Base-by-base conservation (phyloP, 1,140 invertebrate genomes). In the Heliconius hermathena region DNA sequence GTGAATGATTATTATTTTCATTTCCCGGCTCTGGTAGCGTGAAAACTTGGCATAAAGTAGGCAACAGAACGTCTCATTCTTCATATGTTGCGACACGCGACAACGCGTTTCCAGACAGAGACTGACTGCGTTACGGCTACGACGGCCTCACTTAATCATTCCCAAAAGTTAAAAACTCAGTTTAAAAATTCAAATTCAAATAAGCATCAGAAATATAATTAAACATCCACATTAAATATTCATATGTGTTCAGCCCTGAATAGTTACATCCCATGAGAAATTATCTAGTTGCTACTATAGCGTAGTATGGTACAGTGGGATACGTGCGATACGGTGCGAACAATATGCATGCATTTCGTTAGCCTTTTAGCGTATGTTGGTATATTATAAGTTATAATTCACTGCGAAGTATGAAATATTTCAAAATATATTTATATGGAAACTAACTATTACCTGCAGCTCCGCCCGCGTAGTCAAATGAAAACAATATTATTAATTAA, bases 241-340 rank as follows among this genome's bases (percentile, higher is more conserved):
- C 60, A 66, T 13, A 66, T 1, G 26, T 29, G 60, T 29, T 29
- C 60, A 66, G 3, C 60, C 60, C 60, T 66, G 73, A 74, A 71
- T 71, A 71, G 78, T 54, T 74, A 46, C 60, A 60, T 80, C 79
- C 79, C 79, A 8, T 9, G 79, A 80, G 79, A 80, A 80, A 80
- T 80, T 80, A 80, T 80, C 70, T 73, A 80, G 79, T 80, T 66
- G 60, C 26, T 29, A 16, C 60, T 66, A 66, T 66, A 66, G 9
- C 11, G 60, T 26, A 16, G 60, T 16, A 66, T 18, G 29, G 22
- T 29, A 29, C n/a, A 16, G 4, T 3, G 41, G 41, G 41, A n/a
- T 57, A 57, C 20, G 20, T 57, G 26, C n/a, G n/a, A 66, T 29
- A 52, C 49, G 49, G 60, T 66, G 60, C 26, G 72, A 36, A 79